Evolutionary conservation across 23 tunicate genomes (phyloP).

Genomic region (Ascidia mentula): DNA sequence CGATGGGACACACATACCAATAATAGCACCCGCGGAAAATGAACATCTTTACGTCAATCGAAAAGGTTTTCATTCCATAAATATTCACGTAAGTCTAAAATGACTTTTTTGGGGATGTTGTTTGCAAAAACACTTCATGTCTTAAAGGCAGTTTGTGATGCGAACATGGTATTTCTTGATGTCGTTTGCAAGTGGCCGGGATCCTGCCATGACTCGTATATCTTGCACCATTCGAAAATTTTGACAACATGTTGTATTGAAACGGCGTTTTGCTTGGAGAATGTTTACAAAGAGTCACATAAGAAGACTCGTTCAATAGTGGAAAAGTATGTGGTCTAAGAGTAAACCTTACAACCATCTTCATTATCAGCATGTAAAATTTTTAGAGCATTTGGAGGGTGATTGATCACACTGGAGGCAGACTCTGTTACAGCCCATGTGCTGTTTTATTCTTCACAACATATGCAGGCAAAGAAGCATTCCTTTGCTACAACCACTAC

Average conservation of each 20-base stretch:
- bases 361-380: background rate
- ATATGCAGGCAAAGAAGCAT: background rate
- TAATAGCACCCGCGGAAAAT: conserved; percentile 26
- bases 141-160: conserved; percentile 29
- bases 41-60: conserved; percentile 30
- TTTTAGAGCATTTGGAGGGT: background rate
- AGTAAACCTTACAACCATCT: background rate
- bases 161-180: conserved; percentile 17
- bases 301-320: background rate
- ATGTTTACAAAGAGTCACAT: background rate
- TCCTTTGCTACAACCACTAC: background rate
- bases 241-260: conserved; percentile 4
- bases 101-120: too few relatives aligned
- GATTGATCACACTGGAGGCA: too few relatives aligned
- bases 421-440: background rate
- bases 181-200: too few relatives aligned
- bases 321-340: background rate
- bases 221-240: conserved; percentile 16
- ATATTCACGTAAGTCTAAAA: conserved; percentile 16
- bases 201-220: conserved; percentile 18
- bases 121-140: too few relatives aligned
- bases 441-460: conserved; percentile 6
- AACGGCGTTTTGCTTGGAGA: conserved; percentile 15
- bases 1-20: conserved; percentile 31
- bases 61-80: conserved; percentile 46